Base-by-base conservation (phyloP, 2,888 invertebrate genomes). In the Strigamia maritima region DNA sequence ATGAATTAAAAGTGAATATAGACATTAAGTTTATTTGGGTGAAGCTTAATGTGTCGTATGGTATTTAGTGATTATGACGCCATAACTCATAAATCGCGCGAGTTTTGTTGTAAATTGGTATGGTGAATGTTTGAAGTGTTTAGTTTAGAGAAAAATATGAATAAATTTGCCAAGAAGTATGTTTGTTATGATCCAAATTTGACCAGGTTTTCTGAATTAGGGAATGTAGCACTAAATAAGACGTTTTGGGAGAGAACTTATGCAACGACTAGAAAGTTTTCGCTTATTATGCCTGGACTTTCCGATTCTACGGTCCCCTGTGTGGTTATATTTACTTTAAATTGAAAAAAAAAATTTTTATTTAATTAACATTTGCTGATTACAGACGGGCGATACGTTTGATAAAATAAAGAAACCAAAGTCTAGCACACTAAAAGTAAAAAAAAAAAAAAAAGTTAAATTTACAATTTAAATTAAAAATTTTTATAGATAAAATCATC, bases 111-210 rank as follows among this genome's bases (percentile, higher is more conserved):
- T 10, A 35, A 35, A 35, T 35, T 6, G 35, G n/a, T n/a, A n/a
- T 6, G 35, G 1, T n/a, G n/a, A n/a, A n/a, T n/a, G n/a, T n/a
- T n/a, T n/a, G n/a, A n/a, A n/a, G 16, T 10, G 49, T 6, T 14
- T 49, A n/a, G 19, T 54, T 54, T 16, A 0, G 35, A 6, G 60
- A 70, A 70, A 70, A 70, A n/a, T n/a, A n/a, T 28, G 70, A 70
- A n/a, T 16, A 70, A 70, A 70, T 70, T 70, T 28, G 26, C 26
- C 28, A 70, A 70, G 70, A 70, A 70, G 16, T 70, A 70, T 26
- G 70, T 70, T 1, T 70, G 70, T 28, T 70, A 70, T 14, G 70
- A 70, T 70, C 70, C 70, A 7, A 70, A 24, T 16, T 70, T 70
- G 70, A 26, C 70, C 16, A 24, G 28, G 26, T 70, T 70, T 70